These are phyloP conservation scores for Donacobius atricapilla DNA, from an alignment of 2,113 vertebrate species.

Conservation along the genomic window DNA sequence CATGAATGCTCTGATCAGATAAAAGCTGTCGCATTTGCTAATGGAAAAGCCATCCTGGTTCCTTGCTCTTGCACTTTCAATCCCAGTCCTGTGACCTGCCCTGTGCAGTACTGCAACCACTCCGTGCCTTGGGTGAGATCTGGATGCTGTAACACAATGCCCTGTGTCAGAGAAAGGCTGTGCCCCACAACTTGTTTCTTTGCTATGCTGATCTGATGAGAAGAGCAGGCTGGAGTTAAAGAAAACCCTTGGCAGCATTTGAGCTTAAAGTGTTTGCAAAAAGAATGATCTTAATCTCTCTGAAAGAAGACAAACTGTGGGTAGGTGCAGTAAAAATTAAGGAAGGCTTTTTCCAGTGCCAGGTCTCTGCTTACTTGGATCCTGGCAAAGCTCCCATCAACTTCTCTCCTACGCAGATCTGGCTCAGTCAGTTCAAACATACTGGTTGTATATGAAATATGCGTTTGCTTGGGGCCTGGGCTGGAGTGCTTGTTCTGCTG, in stretches of 20 bases:
- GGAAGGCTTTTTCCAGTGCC: background rate
- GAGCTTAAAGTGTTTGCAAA: background rate
- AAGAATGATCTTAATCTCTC: background rate
- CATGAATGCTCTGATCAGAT: background rate
- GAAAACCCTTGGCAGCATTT: background rate
- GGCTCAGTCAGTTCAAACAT: background rate
- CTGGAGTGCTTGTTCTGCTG: background rate
- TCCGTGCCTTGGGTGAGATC: accelerated
- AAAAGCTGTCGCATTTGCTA: background rate
- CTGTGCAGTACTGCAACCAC: background rate
- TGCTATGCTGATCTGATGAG: background rate
- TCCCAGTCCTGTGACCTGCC: background rate
- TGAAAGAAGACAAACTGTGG: background rate
- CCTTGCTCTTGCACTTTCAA: background rate
- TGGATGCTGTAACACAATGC: background rate
- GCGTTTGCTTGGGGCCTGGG: background rate
- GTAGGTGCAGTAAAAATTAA: background rate
- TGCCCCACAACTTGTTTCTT: background rate
- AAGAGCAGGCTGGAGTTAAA: background rate
- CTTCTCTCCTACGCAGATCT: background rate
- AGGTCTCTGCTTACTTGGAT: background rate
- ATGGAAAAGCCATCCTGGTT: background rate
- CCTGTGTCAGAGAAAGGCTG: background rate
- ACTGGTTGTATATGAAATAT: background rate
- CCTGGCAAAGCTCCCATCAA: background rate